Evolutionary conservation across 2,888 invertebrate species (phyloP), one percentile per base, ranked within the genome.

Genomic region (Minunthozetes semirufus): DNA sequence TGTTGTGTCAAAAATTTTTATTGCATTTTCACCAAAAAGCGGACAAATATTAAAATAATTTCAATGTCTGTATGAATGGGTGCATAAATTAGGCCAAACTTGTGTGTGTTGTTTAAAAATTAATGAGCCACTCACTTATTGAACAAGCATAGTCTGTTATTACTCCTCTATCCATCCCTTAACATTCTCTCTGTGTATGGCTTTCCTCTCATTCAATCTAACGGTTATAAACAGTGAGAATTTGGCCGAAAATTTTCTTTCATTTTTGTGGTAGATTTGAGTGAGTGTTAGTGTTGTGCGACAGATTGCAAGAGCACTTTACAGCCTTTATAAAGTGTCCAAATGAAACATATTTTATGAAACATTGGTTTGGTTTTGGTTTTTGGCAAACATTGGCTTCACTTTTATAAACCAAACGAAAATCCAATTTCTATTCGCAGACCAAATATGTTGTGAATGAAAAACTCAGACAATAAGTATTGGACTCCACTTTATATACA

Each of bases 271-370:
- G 25, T 11, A 11, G 19, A 13, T 50, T 11, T n/a, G 8, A 50
- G 50, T 50, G 50, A 5, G 50, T 11, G n/a, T n/a, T 11, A 17
- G 6, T 13, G 17, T n/a, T 13, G n/a, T 59, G 59, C 59, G 59
- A 59, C 59, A 59, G 59, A 59, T 59, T 59, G 59, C 25, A 25
- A 59, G 22, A n/a, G 59, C 59, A 59, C 59, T 59, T 59, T 59
- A 59, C 8, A 59, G 59, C n/a, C 59, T 59, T 59, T 59, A 59
- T 59, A 59, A 59, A 59, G 59, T 59, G 59, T 59, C n/a, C 25
- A 59, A 59, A 59, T 59, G 59, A 59, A 59, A 59, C 59, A 59
- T 27, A 27, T 27, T 59, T 59, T 59, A 9, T 59, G 25, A 22
- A 27, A 50, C 50, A 50, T 50, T 6, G 50, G 8, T 42, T 42